Conservation (phyloP, 2,113 vertebrate genomes). For the Morphnarchus princeps region DNA sequence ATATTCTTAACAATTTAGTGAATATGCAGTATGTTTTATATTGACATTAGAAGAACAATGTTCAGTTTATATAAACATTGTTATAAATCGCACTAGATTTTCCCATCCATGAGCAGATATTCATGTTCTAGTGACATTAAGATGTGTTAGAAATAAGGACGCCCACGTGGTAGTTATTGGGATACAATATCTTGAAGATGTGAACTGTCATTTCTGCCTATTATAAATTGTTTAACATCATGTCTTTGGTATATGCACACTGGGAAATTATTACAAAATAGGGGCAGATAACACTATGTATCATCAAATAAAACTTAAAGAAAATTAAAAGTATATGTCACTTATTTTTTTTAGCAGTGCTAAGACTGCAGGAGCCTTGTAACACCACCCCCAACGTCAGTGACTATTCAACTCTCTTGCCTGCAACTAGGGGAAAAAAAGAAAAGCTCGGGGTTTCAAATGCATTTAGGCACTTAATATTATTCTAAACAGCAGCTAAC, state of each 20-base stretch:
- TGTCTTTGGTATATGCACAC: neutral
- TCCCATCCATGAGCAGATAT: neutral
- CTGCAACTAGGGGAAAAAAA: neutral
- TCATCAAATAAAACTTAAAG: neutral
- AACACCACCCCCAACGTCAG: neutral
- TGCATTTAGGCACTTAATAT: neutral
- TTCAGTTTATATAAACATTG: neutral
- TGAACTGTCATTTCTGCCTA: neutral
- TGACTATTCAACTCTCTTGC: neutral
- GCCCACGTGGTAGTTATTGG: neutral
- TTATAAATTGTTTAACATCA: neutral
- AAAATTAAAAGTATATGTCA: neutral
- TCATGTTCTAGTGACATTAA: neutral
- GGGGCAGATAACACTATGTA: neutral
- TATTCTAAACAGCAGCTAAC: neutral
- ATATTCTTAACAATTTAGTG: neutral
- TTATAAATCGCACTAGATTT: neutral
- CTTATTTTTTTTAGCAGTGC: neutral
- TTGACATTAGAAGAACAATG: neutral
- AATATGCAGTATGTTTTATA: neutral
- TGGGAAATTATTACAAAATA: neutral
- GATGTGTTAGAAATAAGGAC: neutral
- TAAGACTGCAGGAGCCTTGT: neutral
- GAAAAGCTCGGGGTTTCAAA: neutral
- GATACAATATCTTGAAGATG: neutral